These are phyloP conservation scores for Scrobipalpa atriplicella DNA, from an alignment of 2,888 invertebrate species.

Conservation along the genomic window DNA sequence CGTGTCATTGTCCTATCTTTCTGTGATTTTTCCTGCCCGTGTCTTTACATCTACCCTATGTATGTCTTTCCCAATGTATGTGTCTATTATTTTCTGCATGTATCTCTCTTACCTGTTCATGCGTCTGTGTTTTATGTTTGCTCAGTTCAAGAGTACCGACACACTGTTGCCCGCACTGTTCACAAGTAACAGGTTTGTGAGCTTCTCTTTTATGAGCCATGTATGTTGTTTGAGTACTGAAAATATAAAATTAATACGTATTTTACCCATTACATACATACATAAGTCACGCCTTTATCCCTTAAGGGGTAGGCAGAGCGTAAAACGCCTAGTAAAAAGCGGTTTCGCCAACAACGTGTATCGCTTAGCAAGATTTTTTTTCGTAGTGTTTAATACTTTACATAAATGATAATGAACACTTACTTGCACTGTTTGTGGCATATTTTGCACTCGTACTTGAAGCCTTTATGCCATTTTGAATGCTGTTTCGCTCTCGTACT, in stretches of 20 bases:
- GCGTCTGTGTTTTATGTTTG: conserved; percentile 42
- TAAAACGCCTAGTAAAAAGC: too few species aligned
- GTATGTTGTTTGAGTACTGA: conserved; percentile 31
- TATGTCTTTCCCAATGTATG: background rate
- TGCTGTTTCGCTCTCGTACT: conserved; percentile 63
- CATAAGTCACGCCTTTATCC: too few species aligned
- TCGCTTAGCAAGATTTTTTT: too few species aligned
- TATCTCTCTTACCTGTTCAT: conserved; percentile 36
- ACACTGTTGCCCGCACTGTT: conserved; percentile 44
- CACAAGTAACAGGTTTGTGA: conserved; percentile 36
- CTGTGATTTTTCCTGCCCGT: too few species aligned
- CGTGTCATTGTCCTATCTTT: too few species aligned
- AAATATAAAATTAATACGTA: background rate
- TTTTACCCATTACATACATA: background rate
- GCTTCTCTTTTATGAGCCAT: conserved; percentile 31
- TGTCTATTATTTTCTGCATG: too few species aligned
- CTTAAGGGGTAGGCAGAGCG: too few species aligned
- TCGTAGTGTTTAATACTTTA: too few species aligned
- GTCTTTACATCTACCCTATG: too few species aligned
- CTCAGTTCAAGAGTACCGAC: conserved; percentile 42
- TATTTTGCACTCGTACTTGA: conserved; percentile 53
- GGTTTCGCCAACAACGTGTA: too few species aligned
- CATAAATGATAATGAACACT: background rate
- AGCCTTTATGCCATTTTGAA: conserved; percentile 61
- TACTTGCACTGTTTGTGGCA: conserved; percentile 54